phyloP scores from a whole-genome alignment of 2,888 invertebrate genomes.

The Eulithis prunata region DNA sequence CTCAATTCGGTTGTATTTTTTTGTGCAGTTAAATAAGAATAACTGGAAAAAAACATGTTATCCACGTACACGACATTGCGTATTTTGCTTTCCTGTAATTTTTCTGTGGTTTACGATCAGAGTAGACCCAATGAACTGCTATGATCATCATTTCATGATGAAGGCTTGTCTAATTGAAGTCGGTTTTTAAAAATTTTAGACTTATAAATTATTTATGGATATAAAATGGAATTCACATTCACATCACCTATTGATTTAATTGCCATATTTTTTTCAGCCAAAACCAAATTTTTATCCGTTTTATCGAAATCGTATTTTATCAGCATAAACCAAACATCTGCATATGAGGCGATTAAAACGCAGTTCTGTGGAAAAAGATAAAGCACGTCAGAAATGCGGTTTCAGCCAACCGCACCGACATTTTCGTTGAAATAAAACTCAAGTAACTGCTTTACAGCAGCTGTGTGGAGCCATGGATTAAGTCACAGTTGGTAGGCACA shows the following conservation, averaged over 20 bases:
- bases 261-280: constrained; percentile 26
- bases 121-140: too few relatives aligned
- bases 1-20: too few relatives aligned
- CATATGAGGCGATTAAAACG: constrained; percentile 33
- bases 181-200: too few relatives aligned
- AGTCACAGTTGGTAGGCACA: constrained; percentile 30
- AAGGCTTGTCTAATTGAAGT: too few relatives aligned
- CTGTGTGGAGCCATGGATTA: constrained; percentile 47
- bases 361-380: constrained; percentile 32
- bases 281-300: constrained; percentile 7
- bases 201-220: too few relatives aligned
- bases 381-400: constrained; percentile 39
- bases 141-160: too few relatives aligned
- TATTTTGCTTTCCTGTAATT: too few relatives aligned
- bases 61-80: too few relatives aligned
- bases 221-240: too few relatives aligned
- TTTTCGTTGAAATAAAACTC: constrained; percentile 54
- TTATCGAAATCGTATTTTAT: constrained; percentile 23
- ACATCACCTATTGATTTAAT: background rate
- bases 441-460: constrained; percentile 55
- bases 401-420: constrained; percentile 36
- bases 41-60: too few relatives aligned
- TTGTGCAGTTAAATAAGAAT: too few relatives aligned
- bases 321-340: constrained; percentile 18
- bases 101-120: too few relatives aligned